These are phyloP conservation scores for Papilio machaon DNA, from an alignment of 1,140 invertebrate species.

Conservation along the genomic window DNA sequence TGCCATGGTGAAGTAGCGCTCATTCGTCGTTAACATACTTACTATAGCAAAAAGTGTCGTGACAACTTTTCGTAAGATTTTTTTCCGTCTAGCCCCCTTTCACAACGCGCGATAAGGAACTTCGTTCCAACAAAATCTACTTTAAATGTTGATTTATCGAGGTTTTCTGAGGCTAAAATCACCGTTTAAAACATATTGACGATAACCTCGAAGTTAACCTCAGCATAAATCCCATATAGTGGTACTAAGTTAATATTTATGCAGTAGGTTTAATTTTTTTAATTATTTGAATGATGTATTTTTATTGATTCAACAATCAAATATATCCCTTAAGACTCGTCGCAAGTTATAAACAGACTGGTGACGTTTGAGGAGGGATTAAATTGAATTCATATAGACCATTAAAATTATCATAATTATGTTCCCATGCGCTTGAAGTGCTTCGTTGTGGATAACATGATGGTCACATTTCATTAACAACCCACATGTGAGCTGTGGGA, in stretches of 20 bases:
- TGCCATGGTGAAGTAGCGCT: no score
- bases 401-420: constrained; percentile 34
- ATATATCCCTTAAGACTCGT: constrained; percentile 59
- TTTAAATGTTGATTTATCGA: background rate
- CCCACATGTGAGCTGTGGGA: background rate
- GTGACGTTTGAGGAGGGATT: constrained; percentile 63
- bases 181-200: no score
- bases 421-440: constrained; percentile 29
- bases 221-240: no score
- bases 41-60: no score
- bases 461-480: constrained; percentile 34
- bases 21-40: no score
- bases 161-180: no score
- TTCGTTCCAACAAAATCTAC: background rate
- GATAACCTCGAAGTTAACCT: no score
- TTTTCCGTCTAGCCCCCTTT: no score
- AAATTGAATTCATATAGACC: constrained; percentile 43
- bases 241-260: no score
- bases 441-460: constrained; percentile 3
- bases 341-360: constrained; percentile 44
- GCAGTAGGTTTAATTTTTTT: no score
- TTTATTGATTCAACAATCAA: background rate
- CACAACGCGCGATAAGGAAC: no score
- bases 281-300: background rate
- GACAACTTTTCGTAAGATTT: no score